Evolutionary conservation across 2,113 vertebrate genomes (phyloP).

Genomic region (Rhea americana): DNA sequence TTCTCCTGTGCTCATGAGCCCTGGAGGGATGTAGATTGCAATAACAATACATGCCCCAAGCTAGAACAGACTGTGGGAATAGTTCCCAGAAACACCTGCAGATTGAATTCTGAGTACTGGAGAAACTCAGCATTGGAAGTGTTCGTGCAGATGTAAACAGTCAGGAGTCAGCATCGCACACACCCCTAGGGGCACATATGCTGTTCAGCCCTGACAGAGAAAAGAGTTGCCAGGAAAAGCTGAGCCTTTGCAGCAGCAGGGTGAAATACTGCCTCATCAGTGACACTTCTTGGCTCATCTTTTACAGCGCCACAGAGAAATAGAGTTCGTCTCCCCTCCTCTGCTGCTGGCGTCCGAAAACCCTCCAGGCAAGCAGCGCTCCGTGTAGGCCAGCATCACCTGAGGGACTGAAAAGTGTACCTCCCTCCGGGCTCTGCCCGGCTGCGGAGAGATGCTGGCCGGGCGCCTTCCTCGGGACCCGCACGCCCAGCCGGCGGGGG

Average conservation of each 20-base stretch:
- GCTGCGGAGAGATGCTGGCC: accelerated
- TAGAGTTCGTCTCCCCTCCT: accelerated
- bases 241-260: background rate
- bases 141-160: background rate
- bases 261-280: accelerated
- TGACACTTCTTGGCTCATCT: background rate
- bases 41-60: accelerated
- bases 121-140: accelerated
- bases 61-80: background rate
- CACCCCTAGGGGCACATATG: accelerated
- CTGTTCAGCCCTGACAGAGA: accelerated
- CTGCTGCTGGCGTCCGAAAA: accelerated
- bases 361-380: accelerated
- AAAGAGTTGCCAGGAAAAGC: background rate
- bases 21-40: background rate
- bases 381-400: accelerated
- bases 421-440: accelerated
- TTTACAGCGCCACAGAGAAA: accelerated
- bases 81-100: background rate
- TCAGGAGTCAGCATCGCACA: accelerated
- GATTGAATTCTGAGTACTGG: background rate
- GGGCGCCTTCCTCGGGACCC: background rate
- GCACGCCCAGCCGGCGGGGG: background rate
- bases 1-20: background rate
- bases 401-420: background rate